Evolutionary conservation across 2,797 vertebrate genomes (phyloP).

Genomic region (Sparus aurata): DNA sequence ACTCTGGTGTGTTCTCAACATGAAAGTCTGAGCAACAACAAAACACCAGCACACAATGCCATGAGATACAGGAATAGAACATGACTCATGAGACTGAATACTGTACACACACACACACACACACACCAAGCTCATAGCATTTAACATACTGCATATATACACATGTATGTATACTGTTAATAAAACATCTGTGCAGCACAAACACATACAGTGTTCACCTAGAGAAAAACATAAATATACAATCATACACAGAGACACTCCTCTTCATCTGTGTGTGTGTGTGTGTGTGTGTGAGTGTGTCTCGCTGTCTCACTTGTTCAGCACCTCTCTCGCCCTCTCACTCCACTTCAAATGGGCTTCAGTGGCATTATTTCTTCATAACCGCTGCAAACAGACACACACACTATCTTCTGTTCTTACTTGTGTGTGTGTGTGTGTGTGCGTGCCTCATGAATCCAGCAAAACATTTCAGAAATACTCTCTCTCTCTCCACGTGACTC

Average conservation of each 20-base stretch:
- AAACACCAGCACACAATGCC: constrained; percentile 11
- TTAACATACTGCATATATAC: background rate
- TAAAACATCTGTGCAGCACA: background rate
- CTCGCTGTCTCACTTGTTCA: background rate
- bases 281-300: constrained; percentile 11
- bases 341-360: constrained; percentile 37
- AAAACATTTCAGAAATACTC: constrained; percentile 56
- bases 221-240: background rate
- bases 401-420: constrained; percentile 3
- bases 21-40: constrained; percentile 14
- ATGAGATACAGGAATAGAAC: constrained; percentile 47
- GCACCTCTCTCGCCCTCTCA: constrained; percentile 6
- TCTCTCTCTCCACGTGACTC: constrained; percentile 63
- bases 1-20: constrained; percentile 30
- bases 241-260: background rate
- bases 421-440: background rate
- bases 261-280: background rate
- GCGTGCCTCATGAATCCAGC: constrained; percentile 42
- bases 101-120: background rate
- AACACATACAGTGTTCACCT: background rate
- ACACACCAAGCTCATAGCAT: background rate
- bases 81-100: constrained; percentile 44
- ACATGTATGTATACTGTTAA: background rate
- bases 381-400: constrained; percentile 12
- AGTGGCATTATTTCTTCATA: constrained; percentile 39